These are phyloP conservation scores for Jordanella pulchra DNA, from an alignment of 2,797 vertebrate species.

Conservation along the genomic window DNA sequence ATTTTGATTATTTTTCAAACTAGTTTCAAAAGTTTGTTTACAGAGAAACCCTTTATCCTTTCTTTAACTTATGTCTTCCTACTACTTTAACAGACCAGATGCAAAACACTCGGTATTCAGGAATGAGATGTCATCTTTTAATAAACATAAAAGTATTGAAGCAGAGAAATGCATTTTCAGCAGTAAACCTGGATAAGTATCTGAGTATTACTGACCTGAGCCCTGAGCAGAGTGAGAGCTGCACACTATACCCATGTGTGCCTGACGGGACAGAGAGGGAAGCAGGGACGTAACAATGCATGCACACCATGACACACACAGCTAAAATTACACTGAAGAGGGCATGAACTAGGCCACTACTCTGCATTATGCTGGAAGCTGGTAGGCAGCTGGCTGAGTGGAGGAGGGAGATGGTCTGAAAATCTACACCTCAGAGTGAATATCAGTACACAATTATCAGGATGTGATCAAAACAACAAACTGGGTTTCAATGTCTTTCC, in stretches of 20 bases:
- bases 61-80: neutral
- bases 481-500: neutral
- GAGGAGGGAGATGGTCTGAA: slow-evolving; percentile 20
- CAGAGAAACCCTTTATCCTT: neutral
- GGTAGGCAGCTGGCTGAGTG: slow-evolving; percentile 38
- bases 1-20: neutral
- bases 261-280: slow-evolving; percentile 17
- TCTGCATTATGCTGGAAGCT: slow-evolving; percentile 42
- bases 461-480: slow-evolving; percentile 3
- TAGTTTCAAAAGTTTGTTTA: neutral
- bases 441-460: slow-evolving; percentile 10
- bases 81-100: neutral
- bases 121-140: neutral
- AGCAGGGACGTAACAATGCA: slow-evolving; percentile 19
- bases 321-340: slow-evolving; percentile 65
- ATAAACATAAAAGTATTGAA: slow-evolving; percentile 13
- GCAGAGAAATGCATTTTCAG: neutral
- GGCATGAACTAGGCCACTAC: slow-evolving; percentile 63
- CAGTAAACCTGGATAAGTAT: slow-evolving; percentile 14
- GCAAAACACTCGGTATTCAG: neutral
- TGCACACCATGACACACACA: slow-evolving; percentile 19
- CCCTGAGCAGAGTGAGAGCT: slow-evolving; percentile 22
- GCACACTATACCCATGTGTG: slow-evolving; percentile 19
- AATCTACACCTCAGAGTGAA: too few relatives aligned
- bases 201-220: slow-evolving; percentile 9